Evolutionary conservation across 2,888 invertebrate genomes (phyloP).

Genomic region (Tetranychus piercei): DNA sequence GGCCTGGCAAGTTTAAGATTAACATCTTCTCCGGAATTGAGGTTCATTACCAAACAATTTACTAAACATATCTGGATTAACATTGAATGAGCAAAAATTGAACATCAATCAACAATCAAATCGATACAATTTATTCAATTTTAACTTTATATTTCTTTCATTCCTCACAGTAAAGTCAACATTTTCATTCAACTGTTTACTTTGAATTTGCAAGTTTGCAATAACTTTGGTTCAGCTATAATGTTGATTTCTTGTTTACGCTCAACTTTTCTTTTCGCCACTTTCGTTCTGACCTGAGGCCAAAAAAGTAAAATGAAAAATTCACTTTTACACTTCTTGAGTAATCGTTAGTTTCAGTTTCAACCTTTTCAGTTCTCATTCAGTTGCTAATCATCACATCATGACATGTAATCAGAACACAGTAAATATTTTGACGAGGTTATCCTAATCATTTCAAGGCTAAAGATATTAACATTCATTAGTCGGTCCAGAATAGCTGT

Average conservation of each 20-base stretch:
- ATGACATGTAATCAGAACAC: not conserved
- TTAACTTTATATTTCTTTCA: too few relatives aligned
- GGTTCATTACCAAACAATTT: not conserved
- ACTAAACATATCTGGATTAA: too few relatives aligned
- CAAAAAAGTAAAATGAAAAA: not conserved
- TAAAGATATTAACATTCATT: not conserved
- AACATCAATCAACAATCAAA: too few relatives aligned
- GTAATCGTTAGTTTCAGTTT: too few relatives aligned
- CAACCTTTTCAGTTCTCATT: not conserved
- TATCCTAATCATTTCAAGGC: not conserved
- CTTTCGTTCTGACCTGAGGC: not conserved
- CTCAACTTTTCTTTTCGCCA: not conserved
- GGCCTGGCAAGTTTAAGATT: not conserved
- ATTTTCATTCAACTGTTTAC: too few relatives aligned
- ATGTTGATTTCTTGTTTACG: not conserved
- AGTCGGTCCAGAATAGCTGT: too few relatives aligned
- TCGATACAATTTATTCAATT: too few relatives aligned
- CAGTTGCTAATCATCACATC: not conserved
- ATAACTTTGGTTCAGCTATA: too few relatives aligned
- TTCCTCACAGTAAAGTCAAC: too few relatives aligned
- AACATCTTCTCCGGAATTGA: not conserved
- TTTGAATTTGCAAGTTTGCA: too few relatives aligned
- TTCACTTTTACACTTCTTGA: too few relatives aligned
- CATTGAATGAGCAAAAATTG: too few relatives aligned
- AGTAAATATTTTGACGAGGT: not conserved